A percentile compares a stretch with the other conserved stretches of the same genome.
Conservation (phyloP, 1,140 invertebrate species). For the Eupeodes corollae region DNA sequence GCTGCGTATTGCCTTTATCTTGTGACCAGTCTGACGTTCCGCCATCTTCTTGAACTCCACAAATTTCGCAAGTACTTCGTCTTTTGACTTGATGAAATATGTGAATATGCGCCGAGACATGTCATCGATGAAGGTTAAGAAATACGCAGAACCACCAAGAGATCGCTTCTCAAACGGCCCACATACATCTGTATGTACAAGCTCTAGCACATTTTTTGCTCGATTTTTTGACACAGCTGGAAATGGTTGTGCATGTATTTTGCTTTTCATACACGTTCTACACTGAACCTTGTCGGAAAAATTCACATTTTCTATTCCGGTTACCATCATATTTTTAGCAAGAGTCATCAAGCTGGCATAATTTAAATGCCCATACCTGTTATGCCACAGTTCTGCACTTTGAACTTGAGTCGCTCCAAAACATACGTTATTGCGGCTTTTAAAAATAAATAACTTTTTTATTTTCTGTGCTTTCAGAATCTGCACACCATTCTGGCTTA, state of each 20-base stretch:
- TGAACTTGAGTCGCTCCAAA: not conserved
- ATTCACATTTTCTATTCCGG: not conserved
- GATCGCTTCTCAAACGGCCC: constrained; percentile 25
- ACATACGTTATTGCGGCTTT: not conserved
- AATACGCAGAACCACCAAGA: constrained; percentile 13
- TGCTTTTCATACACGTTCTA: not conserved
- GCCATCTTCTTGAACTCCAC: constrained; percentile 20
- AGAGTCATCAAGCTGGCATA: not conserved
- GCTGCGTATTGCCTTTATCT: constrained; percentile 15
- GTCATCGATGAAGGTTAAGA: constrained; percentile 25
- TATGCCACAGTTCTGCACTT: not conserved
- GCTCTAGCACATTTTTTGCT: not conserved
- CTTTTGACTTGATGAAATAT: constrained; percentile 21
- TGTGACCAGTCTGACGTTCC: constrained; percentile 20
- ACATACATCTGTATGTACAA: constrained; percentile 34
- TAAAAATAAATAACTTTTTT: not conserved
- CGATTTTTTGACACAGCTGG: not conserved
- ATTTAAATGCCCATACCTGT: not conserved
- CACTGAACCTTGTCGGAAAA: not conserved
- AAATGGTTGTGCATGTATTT: not conserved
- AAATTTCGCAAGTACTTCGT: constrained; percentile 18
- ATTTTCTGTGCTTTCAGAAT: not conserved
- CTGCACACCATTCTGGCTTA: not conserved
- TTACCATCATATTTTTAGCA: not conserved
- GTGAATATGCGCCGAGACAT: constrained; percentile 14